Evolutionary conservation across 2,888 invertebrate genomes (phyloP).

Genomic region (Phyllotreta striolata): DNA sequence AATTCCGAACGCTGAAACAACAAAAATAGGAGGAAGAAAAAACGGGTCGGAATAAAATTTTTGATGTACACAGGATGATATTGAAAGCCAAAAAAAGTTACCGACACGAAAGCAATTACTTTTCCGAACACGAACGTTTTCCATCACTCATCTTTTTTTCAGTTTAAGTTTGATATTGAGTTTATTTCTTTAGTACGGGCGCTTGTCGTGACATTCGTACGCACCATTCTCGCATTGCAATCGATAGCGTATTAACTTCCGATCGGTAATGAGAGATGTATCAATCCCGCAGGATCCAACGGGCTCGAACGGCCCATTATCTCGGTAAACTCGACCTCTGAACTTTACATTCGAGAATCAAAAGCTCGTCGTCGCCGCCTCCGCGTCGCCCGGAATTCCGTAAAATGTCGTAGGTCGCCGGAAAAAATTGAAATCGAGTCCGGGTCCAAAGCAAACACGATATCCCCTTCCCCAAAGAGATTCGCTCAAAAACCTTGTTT

Average conservation of each 20-base stretch:
- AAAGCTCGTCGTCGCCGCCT: too few species aligned
- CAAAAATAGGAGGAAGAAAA: background rate
- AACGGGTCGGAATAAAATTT: background rate
- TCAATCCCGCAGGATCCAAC: too few species aligned
- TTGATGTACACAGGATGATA: conserved; percentile 14
- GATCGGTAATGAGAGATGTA: too few species aligned
- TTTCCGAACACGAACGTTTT: conserved; percentile 27
- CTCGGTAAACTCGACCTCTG: conserved; percentile 2
- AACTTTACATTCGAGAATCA: background rate
- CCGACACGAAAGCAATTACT: conserved; percentile 30
- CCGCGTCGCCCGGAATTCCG: too few species aligned
- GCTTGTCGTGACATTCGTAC: background rate
- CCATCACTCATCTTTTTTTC: conserved; percentile 29
- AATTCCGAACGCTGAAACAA: too few species aligned
- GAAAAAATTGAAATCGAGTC: conserved; percentile 14
- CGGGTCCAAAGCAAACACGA: conserved; percentile 2
- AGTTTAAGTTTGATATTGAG: background rate
- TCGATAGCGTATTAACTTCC: too few species aligned
- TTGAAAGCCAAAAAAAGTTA: conserved; percentile 19
- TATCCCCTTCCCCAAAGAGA: conserved; percentile 2
- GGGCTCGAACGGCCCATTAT: background rate
- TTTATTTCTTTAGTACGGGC: conserved; percentile 5
- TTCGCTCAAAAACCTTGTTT: conserved; percentile 13
- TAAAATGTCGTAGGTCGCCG: background rate
- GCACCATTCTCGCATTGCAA: background rate